These are phyloP conservation scores for Triplophysa yarkandensis DNA, from an alignment of 2,797 vertebrate species.

Conservation along the genomic window DNA sequence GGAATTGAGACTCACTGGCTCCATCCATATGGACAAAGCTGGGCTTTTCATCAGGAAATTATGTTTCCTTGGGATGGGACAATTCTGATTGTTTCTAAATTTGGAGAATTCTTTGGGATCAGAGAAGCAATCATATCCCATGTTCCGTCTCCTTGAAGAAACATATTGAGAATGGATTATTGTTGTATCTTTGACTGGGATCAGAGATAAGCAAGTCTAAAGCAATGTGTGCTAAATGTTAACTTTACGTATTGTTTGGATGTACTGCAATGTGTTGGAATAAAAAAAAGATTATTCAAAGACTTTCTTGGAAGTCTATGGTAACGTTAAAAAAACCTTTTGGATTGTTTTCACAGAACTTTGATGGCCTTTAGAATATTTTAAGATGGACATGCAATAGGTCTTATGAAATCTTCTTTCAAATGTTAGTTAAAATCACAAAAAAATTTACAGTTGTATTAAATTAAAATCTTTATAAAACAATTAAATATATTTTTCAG, in stretches of 20 bases:
- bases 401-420: too few species aligned
- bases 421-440: too few species aligned
- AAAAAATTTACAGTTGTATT: too few species aligned
- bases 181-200: conserved; percentile 13
- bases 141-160: conserved; percentile 29
- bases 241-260: conserved; percentile 4
- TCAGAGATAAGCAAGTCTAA: conserved; percentile 34
- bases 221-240: conserved; percentile 30
- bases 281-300: too few species aligned
- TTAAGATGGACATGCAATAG: too few species aligned
- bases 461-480: too few species aligned
- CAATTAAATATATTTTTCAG: too few species aligned
- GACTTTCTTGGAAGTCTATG: too few species aligned
- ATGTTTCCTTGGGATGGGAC: conserved; percentile 61
- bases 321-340: too few species aligned
- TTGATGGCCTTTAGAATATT: too few species aligned
- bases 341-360: too few species aligned
- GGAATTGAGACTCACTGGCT: conserved; percentile 36
- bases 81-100: conserved; percentile 71
- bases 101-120: conserved; percentile 63
- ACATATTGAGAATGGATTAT: conserved; percentile 45
- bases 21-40: conserved; percentile 22
- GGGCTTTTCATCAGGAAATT: conserved; percentile 66
- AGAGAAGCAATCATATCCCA: conserved; percentile 37
- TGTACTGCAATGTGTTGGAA: too few species aligned